phyloP scores from a whole-genome alignment of 2,888 invertebrate genomes.

The Tiliacea citrago region DNA sequence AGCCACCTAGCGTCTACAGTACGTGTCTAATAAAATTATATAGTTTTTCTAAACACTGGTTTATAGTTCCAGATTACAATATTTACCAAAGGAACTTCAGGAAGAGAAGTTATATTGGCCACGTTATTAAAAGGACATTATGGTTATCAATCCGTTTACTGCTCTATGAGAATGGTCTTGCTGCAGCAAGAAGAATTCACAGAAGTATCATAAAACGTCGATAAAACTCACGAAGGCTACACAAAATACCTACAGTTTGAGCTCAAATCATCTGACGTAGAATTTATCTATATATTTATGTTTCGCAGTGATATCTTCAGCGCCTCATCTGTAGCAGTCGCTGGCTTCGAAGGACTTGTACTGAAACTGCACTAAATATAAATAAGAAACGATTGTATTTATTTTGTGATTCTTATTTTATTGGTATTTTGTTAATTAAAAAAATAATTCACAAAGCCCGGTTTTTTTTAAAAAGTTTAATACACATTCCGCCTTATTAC shows the following conservation, averaged over 20 bases:
- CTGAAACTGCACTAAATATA: conserved; percentile 71
- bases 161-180: not conserved
- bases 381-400: not conserved
- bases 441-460: not conserved
- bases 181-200: too few species aligned
- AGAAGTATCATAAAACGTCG: not conserved
- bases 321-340: conserved; percentile 77
- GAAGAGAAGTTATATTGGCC: not conserved
- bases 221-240: not conserved
- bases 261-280: conserved; percentile 20
- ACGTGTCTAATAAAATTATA: not conserved
- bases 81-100: not conserved
- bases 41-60: too few species aligned
- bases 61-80: not conserved
- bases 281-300: conserved; percentile 41
- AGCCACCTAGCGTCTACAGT: too few species aligned
- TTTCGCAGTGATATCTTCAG: conserved; percentile 78
- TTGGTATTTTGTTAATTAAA: conserved; percentile 18
- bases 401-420: not conserved
- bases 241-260: not conserved
- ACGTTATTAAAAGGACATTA: not conserved
- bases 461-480: not conserved
- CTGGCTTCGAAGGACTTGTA: conserved; percentile 83
- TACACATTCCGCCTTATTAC: too few species aligned
- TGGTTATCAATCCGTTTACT: not conserved